phyloP scores from a whole-genome alignment of 2,888 invertebrate species.

The Drepanosiphum platanoidis region DNA sequence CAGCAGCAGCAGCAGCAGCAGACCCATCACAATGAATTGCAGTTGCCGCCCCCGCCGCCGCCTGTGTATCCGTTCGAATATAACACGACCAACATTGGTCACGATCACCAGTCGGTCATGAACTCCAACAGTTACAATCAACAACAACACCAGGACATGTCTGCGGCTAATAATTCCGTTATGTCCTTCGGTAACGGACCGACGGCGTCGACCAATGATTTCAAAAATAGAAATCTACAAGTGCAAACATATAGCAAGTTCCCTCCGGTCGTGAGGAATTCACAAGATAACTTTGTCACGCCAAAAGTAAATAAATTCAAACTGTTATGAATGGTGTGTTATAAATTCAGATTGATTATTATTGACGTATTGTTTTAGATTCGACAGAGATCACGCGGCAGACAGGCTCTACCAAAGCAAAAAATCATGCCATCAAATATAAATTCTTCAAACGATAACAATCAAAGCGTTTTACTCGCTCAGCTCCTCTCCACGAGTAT shows the following conservation, averaged over 20 bases:
- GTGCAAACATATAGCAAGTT: conserved; percentile 59
- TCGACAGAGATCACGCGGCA: conserved; percentile 35
- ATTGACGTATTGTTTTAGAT: conserved; percentile 44
- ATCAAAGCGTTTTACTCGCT: conserved; percentile 62
- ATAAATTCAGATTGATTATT: neutral
- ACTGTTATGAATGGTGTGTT: neutral
- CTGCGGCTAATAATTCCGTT: conserved; percentile 35
- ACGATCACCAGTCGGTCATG: conserved; percentile 47
- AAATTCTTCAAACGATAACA: conserved; percentile 55
- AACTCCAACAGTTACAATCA: conserved; percentile 43
- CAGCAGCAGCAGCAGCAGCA: too few species aligned
- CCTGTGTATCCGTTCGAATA: conserved; percentile 42
- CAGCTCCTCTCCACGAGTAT: conserved; percentile 62
- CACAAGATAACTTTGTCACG: conserved; percentile 50
- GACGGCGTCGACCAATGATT: conserved; percentile 33
- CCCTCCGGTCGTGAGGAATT: conserved; percentile 28
- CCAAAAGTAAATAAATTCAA: conserved; percentile 55
- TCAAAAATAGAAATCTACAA: conserved; percentile 52
- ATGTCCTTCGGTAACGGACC: conserved; percentile 54
- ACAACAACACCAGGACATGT: conserved; percentile 42
- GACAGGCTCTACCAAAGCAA: conserved; percentile 51
- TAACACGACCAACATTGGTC: conserved; percentile 21
- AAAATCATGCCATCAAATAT: conserved; percentile 41
- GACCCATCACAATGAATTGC: conserved; percentile 53
- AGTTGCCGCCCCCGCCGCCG: conserved; percentile 39